Evolutionary conservation across 2,113 vertebrate species (phyloP), one percentile per base, ranked within the genome.

Genomic region (Holacanthus passer): DNA sequence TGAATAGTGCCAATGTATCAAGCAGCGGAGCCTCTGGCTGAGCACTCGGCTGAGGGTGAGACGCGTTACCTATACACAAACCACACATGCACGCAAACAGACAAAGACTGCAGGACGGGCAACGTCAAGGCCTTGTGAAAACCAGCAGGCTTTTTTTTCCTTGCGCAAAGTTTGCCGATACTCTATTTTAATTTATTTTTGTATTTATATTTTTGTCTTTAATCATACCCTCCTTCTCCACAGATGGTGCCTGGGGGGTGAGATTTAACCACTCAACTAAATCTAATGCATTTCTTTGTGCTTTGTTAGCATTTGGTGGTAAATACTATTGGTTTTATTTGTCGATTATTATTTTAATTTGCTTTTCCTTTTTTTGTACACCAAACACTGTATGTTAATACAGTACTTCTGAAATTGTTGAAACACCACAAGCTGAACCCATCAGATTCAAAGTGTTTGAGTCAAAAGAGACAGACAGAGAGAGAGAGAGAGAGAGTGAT

Each of bases 361-460:
- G 32, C 73, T 79, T 76, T 56, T 58, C 29, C 63, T 75, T 79
- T 88, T 79, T 24, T 55, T 76, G 79, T 60, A 56, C 63, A 92
- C 81, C 50, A 76, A 81, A 47, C 67, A 41, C 73, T 90, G 70
- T 17, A 74, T 88, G 81, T 82, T 89, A 87, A 91, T 89, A 90
- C 73, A 84, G 85, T 87, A 89, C 88, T 83, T 91, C 77, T 89
- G 88, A 92, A 91, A 88, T 92, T 90, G 84, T 69, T 86, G 83
- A 91, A 94, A 93, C 78, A 85, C 88, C 89, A 94, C 82, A n/a
- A 94, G 91, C 92, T 92, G 79, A 85, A 93, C 87, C 92, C 94
- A 92, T 93, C 93, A 87, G 89, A 92, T 93, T 92, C 83, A 91
- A 94, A 94, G 92, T 93, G 91, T 88, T 94, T 72, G 85, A 94